Conservation (phyloP, 2,888 invertebrate genomes). For the Terebella lapidaria region DNA sequence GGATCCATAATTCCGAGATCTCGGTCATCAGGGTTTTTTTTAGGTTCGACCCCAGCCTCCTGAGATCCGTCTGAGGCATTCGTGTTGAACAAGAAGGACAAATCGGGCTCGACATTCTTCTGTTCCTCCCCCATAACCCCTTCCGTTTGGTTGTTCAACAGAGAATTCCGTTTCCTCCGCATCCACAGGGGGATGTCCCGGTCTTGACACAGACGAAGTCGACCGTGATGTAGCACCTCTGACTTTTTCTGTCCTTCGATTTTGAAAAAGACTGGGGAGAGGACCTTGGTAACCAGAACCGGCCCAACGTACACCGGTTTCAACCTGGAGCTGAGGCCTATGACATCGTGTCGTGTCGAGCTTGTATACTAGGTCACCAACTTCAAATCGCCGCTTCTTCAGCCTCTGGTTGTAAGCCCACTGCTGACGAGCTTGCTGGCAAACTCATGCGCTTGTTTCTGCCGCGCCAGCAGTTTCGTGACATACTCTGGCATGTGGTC, state of each 20-base stretch:
- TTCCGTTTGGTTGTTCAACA: too few relatives aligned
- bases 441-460: too few relatives aligned
- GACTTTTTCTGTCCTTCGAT: background rate
- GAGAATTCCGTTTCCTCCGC: too few relatives aligned
- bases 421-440: background rate
- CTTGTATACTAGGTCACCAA: background rate
- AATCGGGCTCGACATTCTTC: too few relatives aligned
- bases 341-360: background rate
- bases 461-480: too few relatives aligned
- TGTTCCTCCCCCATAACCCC: too few relatives aligned
- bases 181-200: background rate
- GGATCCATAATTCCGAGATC: too few relatives aligned
- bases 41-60: too few relatives aligned
- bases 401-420: background rate
- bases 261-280: background rate
- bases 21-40: too few relatives aligned
- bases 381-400: background rate
- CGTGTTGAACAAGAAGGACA: too few relatives aligned
- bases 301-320: background rate
- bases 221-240: background rate
- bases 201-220: background rate
- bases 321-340: background rate
- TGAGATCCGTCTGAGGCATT: too few relatives aligned
- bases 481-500: too few relatives aligned
- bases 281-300: background rate